Conservation (phyloP, 2,888 invertebrate genomes). For the Drosophila atroscutellata region DNA sequence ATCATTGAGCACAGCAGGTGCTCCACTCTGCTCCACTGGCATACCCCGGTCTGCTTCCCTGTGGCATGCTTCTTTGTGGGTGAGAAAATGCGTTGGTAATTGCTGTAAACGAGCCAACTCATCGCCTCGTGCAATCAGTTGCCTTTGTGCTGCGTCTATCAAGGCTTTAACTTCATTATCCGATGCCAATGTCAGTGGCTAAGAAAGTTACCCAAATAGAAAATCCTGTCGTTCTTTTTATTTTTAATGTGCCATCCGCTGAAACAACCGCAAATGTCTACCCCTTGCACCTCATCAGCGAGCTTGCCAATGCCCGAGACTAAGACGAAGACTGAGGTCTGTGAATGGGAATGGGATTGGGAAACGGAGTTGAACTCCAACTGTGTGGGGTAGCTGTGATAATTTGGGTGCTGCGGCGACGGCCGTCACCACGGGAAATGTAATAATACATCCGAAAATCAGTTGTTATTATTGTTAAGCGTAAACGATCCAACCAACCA, state of each 20-base stretch:
- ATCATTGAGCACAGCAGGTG: slow-evolving; percentile 68
- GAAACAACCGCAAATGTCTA: slow-evolving; percentile 43
- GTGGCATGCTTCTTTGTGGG: slow-evolving; percentile 38
- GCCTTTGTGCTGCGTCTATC: slow-evolving; percentile 50
- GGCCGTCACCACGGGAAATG: slow-evolving; percentile 73
- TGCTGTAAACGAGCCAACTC: slow-evolving; percentile 65
- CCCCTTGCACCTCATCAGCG: slow-evolving; percentile 8
- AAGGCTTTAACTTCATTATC: slow-evolving; percentile 61
- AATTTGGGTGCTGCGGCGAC: slow-evolving; percentile 72
- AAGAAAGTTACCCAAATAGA: slow-evolving; percentile 37
- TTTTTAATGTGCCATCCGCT: slow-evolving; percentile 13
- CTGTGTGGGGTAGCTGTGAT: slow-evolving; percentile 74
- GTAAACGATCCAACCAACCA: slow-evolving; percentile 64
- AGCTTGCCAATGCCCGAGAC: background rate
- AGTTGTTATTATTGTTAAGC: slow-evolving; percentile 80
- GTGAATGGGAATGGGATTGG: slow-evolving; percentile 13
- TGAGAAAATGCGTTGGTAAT: slow-evolving; percentile 74
- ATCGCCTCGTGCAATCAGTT: slow-evolving; percentile 68
- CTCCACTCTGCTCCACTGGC: background rate
- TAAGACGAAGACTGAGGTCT: background rate
- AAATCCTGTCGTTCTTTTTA: slow-evolving; percentile 47
- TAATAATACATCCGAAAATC: slow-evolving; percentile 81
- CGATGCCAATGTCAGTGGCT: slow-evolving; percentile 35
- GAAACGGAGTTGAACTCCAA: slow-evolving; percentile 48
- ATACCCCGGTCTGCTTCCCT: background rate